Evolutionary conservation across 2,888 invertebrate genomes (phyloP), one percentile per base, ranked within the genome.

Genomic region (Therioaphis trifolii): DNA sequence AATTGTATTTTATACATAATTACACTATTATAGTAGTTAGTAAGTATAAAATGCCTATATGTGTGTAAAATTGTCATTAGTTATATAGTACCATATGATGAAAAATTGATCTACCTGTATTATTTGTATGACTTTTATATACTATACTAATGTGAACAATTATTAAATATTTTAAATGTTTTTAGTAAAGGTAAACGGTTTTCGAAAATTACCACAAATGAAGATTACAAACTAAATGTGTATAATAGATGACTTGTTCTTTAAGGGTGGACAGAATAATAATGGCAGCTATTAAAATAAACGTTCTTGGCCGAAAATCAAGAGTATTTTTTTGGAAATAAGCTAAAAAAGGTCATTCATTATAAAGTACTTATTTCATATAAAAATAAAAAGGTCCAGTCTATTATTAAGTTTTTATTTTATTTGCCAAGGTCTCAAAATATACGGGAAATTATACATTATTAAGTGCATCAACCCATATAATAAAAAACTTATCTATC

Each of bases 301-400:
- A 79, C 15, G 27, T 27, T 11, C 52, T 52, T 11, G 46, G 35
- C 63, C 21, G 58, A 61, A 27, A 61, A 71, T 18, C n/a, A 71
- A 18, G 43, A 21, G 21, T 21, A 35, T 35, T 35, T 61, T 63
- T 71, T 72, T 14, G 35, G 21, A 58, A 58, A 61, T 80, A 18
- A 35, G 46, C 24, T 72, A 24, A 61, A 46, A 61, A 27, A 66
- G 5, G 49, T 14, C 66, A 4, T 49, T 35, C 63, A 78, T 77
- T 77, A 77, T 24, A 78, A 78, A 71, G 58, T 61, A 71, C 71
- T 72, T 72, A 71, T 27, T 79, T 69, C 15, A 14, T 29, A 27
- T 43, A 27, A 76, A 76, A 63, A 76, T 18, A 18, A 24, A 76
- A 4, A n/a, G 18, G 49, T 52, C 66, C 77, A 24, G 35, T 18